Conservation (phyloP, 2,797 vertebrate genomes). For the Diplodus puntazzo region DNA sequence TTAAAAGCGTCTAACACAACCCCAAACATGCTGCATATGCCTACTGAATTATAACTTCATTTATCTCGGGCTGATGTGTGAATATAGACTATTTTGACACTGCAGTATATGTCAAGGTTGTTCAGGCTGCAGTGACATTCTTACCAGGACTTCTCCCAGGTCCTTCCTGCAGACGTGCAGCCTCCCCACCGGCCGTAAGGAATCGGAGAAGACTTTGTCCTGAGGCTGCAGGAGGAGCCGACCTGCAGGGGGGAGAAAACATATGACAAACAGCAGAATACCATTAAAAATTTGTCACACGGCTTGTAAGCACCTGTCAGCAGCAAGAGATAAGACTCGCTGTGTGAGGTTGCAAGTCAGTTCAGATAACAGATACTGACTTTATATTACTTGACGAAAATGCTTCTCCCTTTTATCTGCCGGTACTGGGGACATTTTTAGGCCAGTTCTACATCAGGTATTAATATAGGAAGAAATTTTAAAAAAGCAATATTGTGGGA, state of each 20-base stretch:
- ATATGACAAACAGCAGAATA: slow-evolving; percentile 57
- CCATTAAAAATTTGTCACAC: slow-evolving; percentile 59
- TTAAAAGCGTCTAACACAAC: background rate
- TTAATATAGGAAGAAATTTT: background rate
- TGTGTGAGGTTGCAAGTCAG: slow-evolving; percentile 38
- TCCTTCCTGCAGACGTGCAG: slow-evolving; percentile 94
- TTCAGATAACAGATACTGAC: slow-evolving; percentile 46
- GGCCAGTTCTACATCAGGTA: slow-evolving; percentile 24
- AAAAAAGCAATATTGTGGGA: background rate
- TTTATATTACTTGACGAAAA: slow-evolving; percentile 26
- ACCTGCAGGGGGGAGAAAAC: slow-evolving; percentile 82
- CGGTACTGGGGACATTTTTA: slow-evolving; percentile 21
- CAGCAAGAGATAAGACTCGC: slow-evolving; percentile 47
- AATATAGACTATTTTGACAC: background rate
- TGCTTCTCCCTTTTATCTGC: slow-evolving; percentile 14
- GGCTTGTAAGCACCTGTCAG: slow-evolving; percentile 46
- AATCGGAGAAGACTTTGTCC: slow-evolving; percentile 90
- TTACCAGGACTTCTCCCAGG: slow-evolving; percentile 91
- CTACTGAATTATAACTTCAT: background rate
- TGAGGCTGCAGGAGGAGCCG: slow-evolving; percentile 91
- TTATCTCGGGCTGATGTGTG: background rate
- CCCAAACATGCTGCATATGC: background rate
- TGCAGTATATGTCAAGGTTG: background rate
- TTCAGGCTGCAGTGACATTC: slow-evolving; percentile 42
- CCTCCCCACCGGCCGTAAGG: slow-evolving; percentile 88